Conservation (phyloP, 1,140 invertebrate genomes). For the Drosophila tsacasi region DNA sequence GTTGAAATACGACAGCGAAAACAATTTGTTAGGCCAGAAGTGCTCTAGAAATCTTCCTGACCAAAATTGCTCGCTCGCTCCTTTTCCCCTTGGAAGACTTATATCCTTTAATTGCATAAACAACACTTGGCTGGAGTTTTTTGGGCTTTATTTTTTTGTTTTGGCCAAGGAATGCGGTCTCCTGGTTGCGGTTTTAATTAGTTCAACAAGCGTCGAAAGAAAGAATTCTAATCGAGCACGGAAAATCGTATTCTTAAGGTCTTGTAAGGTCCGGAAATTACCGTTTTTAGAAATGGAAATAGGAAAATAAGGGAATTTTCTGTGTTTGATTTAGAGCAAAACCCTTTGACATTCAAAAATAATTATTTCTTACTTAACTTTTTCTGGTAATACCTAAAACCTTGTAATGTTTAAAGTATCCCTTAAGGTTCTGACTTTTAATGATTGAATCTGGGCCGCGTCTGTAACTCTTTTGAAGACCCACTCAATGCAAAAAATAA, state of each 20-base stretch:
- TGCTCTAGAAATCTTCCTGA: constrained; percentile 58
- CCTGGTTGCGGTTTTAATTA: constrained; percentile 63
- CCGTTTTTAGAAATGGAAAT: not conserved
- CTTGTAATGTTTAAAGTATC: not conserved
- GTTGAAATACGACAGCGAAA: constrained; percentile 70
- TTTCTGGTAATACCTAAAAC: not conserved
- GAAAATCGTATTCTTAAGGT: not conserved
- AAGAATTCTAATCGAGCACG: constrained; percentile 32
- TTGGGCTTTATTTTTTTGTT: constrained; percentile 1
- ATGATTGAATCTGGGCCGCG: constrained; percentile 1
- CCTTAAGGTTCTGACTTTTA: not conserved
- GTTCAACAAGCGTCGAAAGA: constrained; percentile 55
- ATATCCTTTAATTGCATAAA: constrained; percentile 38
- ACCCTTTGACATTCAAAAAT: not conserved
- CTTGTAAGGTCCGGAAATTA: not conserved
- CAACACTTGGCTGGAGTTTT: constrained; percentile 17
- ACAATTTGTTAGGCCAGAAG: constrained; percentile 80
- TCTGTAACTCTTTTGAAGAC: not conserved
- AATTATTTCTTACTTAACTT: not conserved
- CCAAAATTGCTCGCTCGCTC: constrained; percentile 21
- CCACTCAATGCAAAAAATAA: constrained; percentile 60
- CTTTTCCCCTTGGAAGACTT: constrained; percentile 4
- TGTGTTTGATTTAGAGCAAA: too few species aligned
- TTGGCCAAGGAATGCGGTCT: not conserved
- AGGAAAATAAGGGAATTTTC: not conserved